phyloP scores from a whole-genome alignment of 1,140 invertebrate genomes.

The Lepidurus apus region DNA sequence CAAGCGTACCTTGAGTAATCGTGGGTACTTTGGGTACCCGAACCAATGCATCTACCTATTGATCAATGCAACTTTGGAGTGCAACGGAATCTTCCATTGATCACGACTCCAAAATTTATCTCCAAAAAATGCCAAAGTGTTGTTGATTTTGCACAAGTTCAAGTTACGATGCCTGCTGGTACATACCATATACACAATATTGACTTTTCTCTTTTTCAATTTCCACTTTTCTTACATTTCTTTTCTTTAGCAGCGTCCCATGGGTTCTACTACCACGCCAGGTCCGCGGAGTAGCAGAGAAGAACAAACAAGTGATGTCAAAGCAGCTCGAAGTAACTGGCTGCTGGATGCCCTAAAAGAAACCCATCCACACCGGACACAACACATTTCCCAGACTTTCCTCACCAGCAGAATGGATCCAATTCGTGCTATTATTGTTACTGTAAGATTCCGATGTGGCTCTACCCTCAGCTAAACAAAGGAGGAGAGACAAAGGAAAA shows the following conservation, averaged over 20 bases:
- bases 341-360: neutral
- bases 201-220: neutral
- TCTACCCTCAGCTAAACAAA: neutral
- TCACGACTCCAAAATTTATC: neutral
- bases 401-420: neutral
- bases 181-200: slow-evolving; percentile 7
- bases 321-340: neutral
- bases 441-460: neutral
- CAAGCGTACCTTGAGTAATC: too few species aligned
- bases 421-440: slow-evolving; percentile 8
- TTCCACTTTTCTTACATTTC: neutral
- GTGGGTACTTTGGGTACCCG: too few species aligned
- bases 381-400: neutral
- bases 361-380: neutral
- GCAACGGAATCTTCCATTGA: too few species aligned
- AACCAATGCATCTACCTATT: too few species aligned
- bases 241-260: neutral
- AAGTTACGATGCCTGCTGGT: neutral
- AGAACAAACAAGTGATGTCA: neutral
- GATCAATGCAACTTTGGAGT: too few species aligned
- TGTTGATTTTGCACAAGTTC: neutral
- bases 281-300: neutral
- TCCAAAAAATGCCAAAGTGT: neutral
- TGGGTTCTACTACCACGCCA: neutral
- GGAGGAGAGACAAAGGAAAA: neutral